A percentile compares a stretch with the other conserved stretches of the same genome.
Conservation (phyloP, 2,797 vertebrate genomes). For the Gymnopithys bicolor region DNA sequence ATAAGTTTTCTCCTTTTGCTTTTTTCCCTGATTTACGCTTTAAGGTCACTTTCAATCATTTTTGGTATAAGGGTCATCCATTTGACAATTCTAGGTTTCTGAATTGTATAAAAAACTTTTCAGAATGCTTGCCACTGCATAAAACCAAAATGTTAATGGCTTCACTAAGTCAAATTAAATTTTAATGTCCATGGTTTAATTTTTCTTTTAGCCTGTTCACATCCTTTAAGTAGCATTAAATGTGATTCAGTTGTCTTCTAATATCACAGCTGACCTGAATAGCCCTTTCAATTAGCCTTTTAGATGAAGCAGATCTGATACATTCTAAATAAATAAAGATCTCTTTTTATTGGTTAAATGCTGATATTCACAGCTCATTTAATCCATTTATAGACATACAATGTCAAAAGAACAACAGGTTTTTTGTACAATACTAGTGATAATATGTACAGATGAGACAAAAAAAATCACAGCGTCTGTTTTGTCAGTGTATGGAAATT, state of each 20-base stretch:
- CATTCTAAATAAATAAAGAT: conserved; percentile 67
- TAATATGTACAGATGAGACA: neutral
- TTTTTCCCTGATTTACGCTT: neutral
- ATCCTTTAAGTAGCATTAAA: conserved; percentile 57
- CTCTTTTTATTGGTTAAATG: conserved; percentile 56
- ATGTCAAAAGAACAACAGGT: conserved; percentile 43
- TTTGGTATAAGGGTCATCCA: neutral
- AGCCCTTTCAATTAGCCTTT: conserved; percentile 67
- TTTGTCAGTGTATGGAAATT: neutral
- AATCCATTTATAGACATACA: conserved; percentile 23
- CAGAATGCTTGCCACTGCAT: conserved; percentile 58
- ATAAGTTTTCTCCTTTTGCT: neutral
- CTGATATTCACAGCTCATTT: conserved; percentile 59
- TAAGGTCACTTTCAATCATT: conserved; percentile 12
- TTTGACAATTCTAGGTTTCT: conserved; percentile 20
- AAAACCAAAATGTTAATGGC: conserved; percentile 64
- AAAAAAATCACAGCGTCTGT: neutral
- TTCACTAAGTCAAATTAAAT: conserved; percentile 72
- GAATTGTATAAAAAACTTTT: conserved; percentile 60
- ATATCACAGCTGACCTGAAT: conserved; percentile 58
- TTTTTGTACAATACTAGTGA: neutral
- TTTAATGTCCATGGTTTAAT: conserved; percentile 65
- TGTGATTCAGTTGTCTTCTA: conserved; percentile 66
- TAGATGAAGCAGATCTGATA: conserved; percentile 54
- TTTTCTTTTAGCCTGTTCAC: conserved; percentile 45